Conservation (phyloP, 1,140 invertebrate genomes). For the Aphis gossypii region DNA sequence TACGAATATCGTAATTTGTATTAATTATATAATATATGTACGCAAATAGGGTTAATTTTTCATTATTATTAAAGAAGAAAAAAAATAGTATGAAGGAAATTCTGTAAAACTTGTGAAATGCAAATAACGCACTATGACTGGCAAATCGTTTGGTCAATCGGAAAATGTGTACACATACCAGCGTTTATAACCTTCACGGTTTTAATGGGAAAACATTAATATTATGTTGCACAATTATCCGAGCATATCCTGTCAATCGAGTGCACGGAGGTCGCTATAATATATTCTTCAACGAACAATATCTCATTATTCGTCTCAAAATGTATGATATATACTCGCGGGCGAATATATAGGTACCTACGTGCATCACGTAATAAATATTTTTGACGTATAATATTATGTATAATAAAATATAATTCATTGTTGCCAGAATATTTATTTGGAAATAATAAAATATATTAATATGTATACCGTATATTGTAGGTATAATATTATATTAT, state of each 20-base stretch:
- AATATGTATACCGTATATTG: not conserved
- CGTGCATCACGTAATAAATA: too few relatives aligned
- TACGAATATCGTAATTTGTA: not conserved
- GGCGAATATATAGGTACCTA: not conserved
- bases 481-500: not conserved
- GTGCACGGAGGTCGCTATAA: not conserved
- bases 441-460: not conserved
- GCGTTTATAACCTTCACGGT: slow-evolving; percentile 42
- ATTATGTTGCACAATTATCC: slow-evolving; percentile 30
- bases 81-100: not conserved
- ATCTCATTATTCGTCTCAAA: not conserved
- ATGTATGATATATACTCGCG: not conserved
- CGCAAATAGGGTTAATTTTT: not conserved
- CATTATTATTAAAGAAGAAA: not conserved
- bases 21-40: not conserved
- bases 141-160: slow-evolving; percentile 29
- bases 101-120: slow-evolving; percentile 27
- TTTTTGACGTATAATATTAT: not conserved
- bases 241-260: slow-evolving; percentile 29
- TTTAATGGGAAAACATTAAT: slow-evolving; percentile 1
- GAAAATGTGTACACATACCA: slow-evolving; percentile 40
- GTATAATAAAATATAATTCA: not conserved
- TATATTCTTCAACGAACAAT: not conserved
- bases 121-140: slow-evolving; percentile 39
- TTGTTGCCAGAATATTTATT: not conserved